Conservation (phyloP, 35 echinoderm and acorn worm genomes). For the Diadema setosum region DNA sequence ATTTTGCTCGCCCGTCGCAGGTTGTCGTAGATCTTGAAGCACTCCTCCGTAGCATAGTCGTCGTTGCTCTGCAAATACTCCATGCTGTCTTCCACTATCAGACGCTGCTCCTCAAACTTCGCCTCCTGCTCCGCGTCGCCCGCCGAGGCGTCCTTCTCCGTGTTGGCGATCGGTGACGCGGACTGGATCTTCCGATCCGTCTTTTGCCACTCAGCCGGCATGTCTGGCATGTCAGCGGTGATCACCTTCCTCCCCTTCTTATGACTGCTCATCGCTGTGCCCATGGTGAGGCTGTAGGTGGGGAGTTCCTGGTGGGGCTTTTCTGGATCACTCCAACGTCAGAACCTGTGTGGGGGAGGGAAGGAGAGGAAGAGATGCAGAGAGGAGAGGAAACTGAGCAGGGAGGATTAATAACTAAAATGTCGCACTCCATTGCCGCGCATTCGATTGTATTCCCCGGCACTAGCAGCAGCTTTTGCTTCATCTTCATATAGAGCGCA, state of each 20-base stretch:
- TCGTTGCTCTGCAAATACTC: constrained; percentile 4
- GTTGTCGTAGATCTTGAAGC: constrained; percentile 16
- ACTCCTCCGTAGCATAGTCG: constrained; percentile 37
- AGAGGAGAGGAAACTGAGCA: neutral
- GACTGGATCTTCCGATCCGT: neutral
- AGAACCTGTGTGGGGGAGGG: neutral
- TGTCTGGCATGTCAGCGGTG: neutral
- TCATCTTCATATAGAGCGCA: too few relatives aligned
- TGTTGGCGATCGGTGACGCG: neutral
- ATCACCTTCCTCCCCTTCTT: constrained; percentile 8
- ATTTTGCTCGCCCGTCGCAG: neutral
- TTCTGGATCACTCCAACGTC: neutral
- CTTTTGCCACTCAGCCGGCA: neutral
- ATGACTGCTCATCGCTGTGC: neutral
- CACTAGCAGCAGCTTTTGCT: too few relatives aligned
- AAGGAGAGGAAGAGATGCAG: neutral
- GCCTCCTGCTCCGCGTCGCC: neutral
- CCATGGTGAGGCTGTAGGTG: constrained; percentile 5
- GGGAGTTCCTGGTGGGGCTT: neutral
- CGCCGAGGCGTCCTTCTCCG: neutral
- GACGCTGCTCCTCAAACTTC: neutral
- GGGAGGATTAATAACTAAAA: neutral
- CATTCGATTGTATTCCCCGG: too few relatives aligned
- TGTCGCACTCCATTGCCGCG: too few relatives aligned
- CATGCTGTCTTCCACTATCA: neutral